Evolutionary conservation across 2,797 vertebrate species (phyloP).

Genomic region (Tamandua tetradactyla): DNA sequence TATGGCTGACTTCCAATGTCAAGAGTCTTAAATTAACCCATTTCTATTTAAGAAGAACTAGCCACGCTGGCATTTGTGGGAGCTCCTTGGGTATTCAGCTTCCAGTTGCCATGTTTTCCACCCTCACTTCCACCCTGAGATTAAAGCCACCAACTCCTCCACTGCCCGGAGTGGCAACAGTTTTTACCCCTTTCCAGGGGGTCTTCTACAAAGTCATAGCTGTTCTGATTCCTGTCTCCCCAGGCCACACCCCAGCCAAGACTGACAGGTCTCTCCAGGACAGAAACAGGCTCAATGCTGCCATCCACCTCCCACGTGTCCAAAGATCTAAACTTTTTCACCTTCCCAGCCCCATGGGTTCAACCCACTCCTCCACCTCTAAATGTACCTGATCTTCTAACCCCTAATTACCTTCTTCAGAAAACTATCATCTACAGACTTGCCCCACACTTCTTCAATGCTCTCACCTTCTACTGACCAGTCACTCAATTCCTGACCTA

Average conservation of each 20-base stretch:
- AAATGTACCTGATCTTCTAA: background rate
- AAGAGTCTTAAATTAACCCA: background rate
- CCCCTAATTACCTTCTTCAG: background rate
- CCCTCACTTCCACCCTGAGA: background rate
- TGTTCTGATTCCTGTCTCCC: background rate
- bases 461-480: background rate
- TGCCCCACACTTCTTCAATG: background rate
- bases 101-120: background rate
- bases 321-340: background rate
- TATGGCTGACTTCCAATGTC: background rate
- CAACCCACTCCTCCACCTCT: background rate
- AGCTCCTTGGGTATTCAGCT: background rate
- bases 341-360: background rate
- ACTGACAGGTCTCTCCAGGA: background rate
- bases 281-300: background rate
- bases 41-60: background rate
- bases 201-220: background rate
- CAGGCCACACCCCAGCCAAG: background rate
- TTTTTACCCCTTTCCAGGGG: background rate
- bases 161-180: background rate
- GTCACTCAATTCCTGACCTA: background rate
- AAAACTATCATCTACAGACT: background rate
- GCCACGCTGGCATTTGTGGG: background rate
- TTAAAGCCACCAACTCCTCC: slow-evolving; percentile 14
- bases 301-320: background rate